Conservation (phyloP, 2,113 vertebrate genomes). For the Kryptolebias marmoratus region DNA sequence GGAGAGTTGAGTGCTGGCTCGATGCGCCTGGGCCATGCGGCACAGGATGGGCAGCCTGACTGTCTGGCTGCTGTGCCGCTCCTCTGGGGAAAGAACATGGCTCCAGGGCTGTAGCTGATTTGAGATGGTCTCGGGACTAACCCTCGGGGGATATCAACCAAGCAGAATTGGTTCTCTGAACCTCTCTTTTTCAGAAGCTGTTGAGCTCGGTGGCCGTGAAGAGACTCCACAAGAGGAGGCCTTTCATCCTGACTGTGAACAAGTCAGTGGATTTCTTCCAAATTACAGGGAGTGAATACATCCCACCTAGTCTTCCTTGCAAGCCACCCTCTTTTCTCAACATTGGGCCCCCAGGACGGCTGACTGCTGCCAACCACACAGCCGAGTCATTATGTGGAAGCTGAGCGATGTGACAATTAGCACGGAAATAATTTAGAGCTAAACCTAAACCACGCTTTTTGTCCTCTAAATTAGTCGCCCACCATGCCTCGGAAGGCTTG, state of each 20-base stretch:
- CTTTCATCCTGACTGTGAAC: slow-evolving; percentile 73
- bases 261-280: slow-evolving; percentile 74
- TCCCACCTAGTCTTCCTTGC: slow-evolving; percentile 62
- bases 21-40: slow-evolving; percentile 57
- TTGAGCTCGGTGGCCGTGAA: slow-evolving; percentile 54
- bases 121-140: slow-evolving; percentile 72
- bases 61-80: slow-evolving; percentile 65
- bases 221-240: slow-evolving; percentile 49
- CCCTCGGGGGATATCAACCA: slow-evolving; percentile 64
- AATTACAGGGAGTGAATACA: slow-evolving; percentile 78
- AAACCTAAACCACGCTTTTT: slow-evolving; percentile 40
- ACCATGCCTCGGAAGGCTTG: neutral
- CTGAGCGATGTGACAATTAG: slow-evolving; percentile 60
- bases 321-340: slow-evolving; percentile 36
- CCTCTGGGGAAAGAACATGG: slow-evolving; percentile 75
- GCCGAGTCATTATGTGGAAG: slow-evolving; percentile 71
- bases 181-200: slow-evolving; percentile 61
- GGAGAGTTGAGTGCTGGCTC: slow-evolving; percentile 71
- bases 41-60: slow-evolving; percentile 67
- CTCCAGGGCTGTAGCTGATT: slow-evolving; percentile 74
- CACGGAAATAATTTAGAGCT: slow-evolving; percentile 65
- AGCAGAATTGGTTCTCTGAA: slow-evolving; percentile 67
- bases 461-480: slow-evolving; percentile 8
- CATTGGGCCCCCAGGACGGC: slow-evolving; percentile 45
- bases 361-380: slow-evolving; percentile 66